Conservation (phyloP, 2,888 invertebrate species). For the Clusia tigrina region DNA sequence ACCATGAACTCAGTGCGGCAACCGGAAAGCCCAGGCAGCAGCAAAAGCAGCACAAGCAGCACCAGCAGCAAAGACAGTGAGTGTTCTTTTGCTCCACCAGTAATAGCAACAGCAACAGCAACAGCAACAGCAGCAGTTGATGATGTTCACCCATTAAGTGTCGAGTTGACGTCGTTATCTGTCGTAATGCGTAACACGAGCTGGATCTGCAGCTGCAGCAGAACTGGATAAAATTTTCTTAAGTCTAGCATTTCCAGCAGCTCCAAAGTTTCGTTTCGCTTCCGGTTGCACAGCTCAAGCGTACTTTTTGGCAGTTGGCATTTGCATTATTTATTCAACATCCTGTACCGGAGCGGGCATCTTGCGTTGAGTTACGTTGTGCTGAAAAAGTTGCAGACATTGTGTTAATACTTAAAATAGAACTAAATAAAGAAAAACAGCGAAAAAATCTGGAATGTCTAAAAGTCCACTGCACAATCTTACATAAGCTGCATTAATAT, state of each 20-base stretch:
- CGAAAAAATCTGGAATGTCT: no score
- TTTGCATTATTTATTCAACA: not conserved
- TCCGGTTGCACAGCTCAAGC: slow-evolving; percentile 8
- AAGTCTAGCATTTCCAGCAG: slow-evolving; percentile 6
- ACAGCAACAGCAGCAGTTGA: not conserved
- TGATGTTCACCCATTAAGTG: not conserved
- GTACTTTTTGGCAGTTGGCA: not conserved
- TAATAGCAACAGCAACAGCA: not conserved
- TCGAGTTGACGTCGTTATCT: slow-evolving; percentile 3
- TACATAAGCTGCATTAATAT: no score
- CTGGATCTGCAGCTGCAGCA: no score
- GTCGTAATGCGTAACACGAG: slow-evolving; percentile 15
- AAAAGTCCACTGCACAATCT: no score
- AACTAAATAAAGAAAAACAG: no score
- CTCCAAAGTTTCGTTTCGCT: slow-evolving; percentile 20
- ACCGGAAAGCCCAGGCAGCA: no score
- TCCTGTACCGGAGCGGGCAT: not conserved
- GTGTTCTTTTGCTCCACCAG: not conserved
- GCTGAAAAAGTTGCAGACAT: no score
- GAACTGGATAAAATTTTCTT: slow-evolving; percentile 11
- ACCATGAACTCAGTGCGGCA: not conserved
- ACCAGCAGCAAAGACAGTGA: not conserved
- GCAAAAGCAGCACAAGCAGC: not conserved
- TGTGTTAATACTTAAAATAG: no score
- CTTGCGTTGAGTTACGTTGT: no score